phyloP scores from a whole-genome alignment of 1,140 invertebrate species.

The Eurosta solidaginis region DNA sequence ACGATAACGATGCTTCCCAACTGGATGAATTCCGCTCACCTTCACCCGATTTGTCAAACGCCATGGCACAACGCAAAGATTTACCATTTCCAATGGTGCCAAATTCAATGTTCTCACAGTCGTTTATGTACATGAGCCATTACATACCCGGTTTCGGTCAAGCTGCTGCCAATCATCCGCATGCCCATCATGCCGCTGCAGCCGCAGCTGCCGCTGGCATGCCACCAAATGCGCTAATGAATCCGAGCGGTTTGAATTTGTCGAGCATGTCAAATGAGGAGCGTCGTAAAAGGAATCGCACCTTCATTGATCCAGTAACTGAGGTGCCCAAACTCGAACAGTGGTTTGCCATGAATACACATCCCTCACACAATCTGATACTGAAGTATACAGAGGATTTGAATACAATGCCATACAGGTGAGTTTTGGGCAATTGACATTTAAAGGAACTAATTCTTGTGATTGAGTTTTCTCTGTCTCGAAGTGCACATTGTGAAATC shows the following conservation, averaged over 20 bases:
- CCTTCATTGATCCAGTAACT: conserved; percentile 98
- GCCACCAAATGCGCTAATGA: conserved; percentile 49
- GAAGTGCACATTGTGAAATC: too few relatives aligned
- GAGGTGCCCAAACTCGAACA: conserved; percentile 95
- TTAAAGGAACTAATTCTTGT: background rate
- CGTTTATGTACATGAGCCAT: conserved; percentile 90
- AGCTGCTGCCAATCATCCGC: conserved; percentile 46
- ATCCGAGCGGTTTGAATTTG: conserved; percentile 64
- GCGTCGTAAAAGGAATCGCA: conserved; percentile 89
- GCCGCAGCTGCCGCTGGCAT: conserved; percentile 53
- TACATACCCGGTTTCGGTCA: conserved; percentile 69
- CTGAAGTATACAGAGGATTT: conserved; percentile 95
- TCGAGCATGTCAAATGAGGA: conserved; percentile 75
- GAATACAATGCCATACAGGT: conserved; percentile 86
- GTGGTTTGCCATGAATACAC: conserved; percentile 97
- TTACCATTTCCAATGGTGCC: conserved; percentile 75
- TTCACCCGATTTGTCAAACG: conserved; percentile 44
- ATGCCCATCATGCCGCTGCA: conserved; percentile 57
- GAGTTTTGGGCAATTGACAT: conserved; percentile 30
- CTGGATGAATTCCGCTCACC: conserved; percentile 56
- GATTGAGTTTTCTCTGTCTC: too few relatives aligned
- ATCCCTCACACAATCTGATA: conserved; percentile 95
- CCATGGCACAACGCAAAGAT: conserved; percentile 51
- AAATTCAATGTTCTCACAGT: conserved; percentile 81
- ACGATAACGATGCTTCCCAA: conserved; percentile 55